Conservation (phyloP, 2,113 vertebrate species). For the Prietella phreatophila region DNA sequence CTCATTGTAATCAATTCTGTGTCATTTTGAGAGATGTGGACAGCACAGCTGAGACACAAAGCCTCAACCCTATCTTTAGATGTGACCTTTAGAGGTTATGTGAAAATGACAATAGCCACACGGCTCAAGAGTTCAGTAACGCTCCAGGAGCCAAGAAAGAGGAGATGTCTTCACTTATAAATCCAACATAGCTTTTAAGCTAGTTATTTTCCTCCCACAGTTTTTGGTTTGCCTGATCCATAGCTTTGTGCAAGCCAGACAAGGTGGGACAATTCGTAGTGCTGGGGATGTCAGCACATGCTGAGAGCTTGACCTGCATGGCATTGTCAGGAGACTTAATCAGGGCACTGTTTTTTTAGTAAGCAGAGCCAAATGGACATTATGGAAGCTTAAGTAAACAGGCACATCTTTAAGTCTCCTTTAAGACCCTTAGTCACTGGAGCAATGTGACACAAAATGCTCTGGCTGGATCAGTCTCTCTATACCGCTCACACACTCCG, state of each 20-base stretch:
- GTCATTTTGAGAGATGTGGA: background rate
- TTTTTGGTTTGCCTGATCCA: slow-evolving; percentile 18
- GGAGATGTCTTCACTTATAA: background rate
- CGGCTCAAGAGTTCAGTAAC: background rate
- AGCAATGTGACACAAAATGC: slow-evolving; percentile 6
- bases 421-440: background rate
- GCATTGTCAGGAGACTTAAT: slow-evolving; percentile 32
- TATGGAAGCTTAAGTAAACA: slow-evolving; percentile 25
- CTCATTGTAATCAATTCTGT: background rate
- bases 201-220: background rate
- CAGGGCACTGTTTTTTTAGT: slow-evolving; percentile 33
- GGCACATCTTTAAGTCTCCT: slow-evolving; percentile 16
- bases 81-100: background rate
- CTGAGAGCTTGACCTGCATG: slow-evolving; percentile 4
- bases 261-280: slow-evolving; percentile 1
- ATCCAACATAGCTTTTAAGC: background rate
- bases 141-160: background rate
- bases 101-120: slow-evolving; percentile 16
- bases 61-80: background rate
- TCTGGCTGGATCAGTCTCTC: background rate
- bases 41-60: background rate
- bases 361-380: slow-evolving; percentile 25
- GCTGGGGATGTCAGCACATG: slow-evolving; percentile 10
- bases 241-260: slow-evolving; percentile 17
- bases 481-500: slow-evolving; percentile 13